Base-by-base conservation (phyloP, 2,113 vertebrate species). In the Gopherus flavomarginatus region DNA sequence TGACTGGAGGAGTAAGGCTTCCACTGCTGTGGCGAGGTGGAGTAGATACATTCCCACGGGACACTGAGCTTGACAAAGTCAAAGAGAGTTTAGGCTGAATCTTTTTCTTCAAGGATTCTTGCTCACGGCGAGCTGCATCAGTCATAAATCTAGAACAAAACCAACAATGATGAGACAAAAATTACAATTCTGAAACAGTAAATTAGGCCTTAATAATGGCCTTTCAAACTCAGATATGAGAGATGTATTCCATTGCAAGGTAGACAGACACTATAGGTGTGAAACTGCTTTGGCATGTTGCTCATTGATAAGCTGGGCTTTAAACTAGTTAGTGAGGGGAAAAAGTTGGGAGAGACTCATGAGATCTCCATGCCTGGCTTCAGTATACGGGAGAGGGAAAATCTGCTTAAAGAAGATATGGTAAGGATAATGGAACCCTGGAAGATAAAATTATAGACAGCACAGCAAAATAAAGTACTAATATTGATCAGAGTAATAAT, bases 1-100 rank as follows among this genome's bases (percentile, higher is more conserved):
- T 99, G 96, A 99, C 99, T 0, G 99, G 99, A 79, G 99, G 99
- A 82, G 99, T 99, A 98, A 99, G 99, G 99, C 99, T 99, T 97
- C 99, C 99, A 78, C 99, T 99, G 98, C 98, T 98, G 97, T 99
- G 99, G 91, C 99, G 99, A 52, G 99, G 99, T 8, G 99, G 99
- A 38, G 99, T 99, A 97, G 99, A 98, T 96, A 99, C 98, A 96
- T 98, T 99, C 98, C 98, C 99, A 95, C 99, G 99, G 79, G 98
- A 99, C 97, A 99, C 98, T 19, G 98, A 98, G 91, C 99, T 99
- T 90, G 99, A 99, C 96, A 99, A 97, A 82, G 99, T 99, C 97
- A 99, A 97, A 21, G 99, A 99, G 86, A 99, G 98, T 97, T 99
- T 99, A 0, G 99, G 99, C 97, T 99, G 99, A 90, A 99, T 98